A percentile compares a stretch with the other conserved stretches of the same genome.
Conservation (phyloP, 2,888 invertebrate species). For the Cantharis flavilabris region DNA sequence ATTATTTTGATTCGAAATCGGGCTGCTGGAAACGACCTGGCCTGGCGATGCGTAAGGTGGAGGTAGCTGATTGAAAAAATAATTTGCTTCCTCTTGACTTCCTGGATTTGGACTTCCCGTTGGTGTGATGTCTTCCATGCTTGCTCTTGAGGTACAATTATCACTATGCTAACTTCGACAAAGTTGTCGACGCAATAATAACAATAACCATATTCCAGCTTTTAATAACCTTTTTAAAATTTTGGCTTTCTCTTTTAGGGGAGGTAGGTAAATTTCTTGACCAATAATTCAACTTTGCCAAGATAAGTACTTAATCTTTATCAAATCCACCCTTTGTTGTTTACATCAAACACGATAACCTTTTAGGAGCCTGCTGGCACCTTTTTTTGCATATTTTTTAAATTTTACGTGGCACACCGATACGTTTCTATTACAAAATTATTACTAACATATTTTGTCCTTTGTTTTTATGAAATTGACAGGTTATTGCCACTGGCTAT, state of each 20-base stretch:
- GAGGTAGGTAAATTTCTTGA: background rate
- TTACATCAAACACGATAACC: background rate
- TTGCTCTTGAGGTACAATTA: background rate
- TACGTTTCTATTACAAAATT: background rate
- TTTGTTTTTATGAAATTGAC: conserved; percentile 26
- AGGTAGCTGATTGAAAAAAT: background rate
- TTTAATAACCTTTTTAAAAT: background rate
- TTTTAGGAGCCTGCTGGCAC: background rate
- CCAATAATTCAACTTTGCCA: background rate
- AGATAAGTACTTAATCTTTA: background rate
- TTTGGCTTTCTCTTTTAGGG: background rate
- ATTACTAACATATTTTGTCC: conserved; percentile 16
- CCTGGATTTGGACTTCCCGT: background rate
- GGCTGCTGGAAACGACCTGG: background rate
- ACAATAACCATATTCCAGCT: background rate
- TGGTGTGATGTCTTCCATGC: background rate
- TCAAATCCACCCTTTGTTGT: background rate
- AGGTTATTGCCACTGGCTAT: conserved; percentile 25
- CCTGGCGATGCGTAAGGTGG: background rate
- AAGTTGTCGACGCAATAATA: background rate
- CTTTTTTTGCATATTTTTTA: background rate
- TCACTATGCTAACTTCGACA: background rate
- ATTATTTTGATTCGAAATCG: background rate
- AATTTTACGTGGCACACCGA: background rate
- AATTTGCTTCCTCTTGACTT: background rate